Percentiles rank a stretch among this genome's conserved stretches.
phyloP scores from a whole-genome alignment of 2,888 invertebrate genomes.

The Tetranychus truncatus region DNA sequence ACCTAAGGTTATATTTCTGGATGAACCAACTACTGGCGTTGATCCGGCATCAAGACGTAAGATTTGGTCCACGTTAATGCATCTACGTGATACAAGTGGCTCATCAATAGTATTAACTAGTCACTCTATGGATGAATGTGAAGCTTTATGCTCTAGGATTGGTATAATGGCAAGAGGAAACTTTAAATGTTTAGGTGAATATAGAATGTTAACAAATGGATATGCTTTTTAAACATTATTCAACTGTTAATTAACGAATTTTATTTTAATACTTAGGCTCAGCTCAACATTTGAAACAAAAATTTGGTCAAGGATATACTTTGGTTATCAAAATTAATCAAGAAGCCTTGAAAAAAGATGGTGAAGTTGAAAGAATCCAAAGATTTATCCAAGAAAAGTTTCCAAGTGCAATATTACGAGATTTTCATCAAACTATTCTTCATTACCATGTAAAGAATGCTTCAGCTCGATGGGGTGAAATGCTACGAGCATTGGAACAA shows the following conservation, averaged over 20 bases:
- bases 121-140: constrained; percentile 55
- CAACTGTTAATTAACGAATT: not conserved
- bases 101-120: constrained; percentile 49
- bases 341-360: constrained; percentile 1
- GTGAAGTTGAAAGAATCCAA: not conserved
- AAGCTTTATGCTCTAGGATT: constrained; percentile 56
- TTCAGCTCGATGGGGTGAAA: constrained; percentile 17
- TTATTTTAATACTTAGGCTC: constrained; percentile 32
- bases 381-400: constrained; percentile 17
- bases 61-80: constrained; percentile 45
- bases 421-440: constrained; percentile 25
- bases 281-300: constrained; percentile 54
- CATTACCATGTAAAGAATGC: constrained; percentile 23
- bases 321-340: constrained; percentile 29
- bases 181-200: constrained; percentile 49
- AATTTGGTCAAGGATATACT: constrained; percentile 48
- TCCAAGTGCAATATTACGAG: constrained; percentile 22
- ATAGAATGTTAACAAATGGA: not conserved
- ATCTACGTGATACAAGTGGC: constrained; percentile 36
- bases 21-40: constrained; percentile 51
- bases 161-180: constrained; percentile 64
- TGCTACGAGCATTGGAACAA: constrained; percentile 21
- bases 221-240: not conserved
- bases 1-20: constrained; percentile 48
- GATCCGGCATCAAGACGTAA: constrained; percentile 48